Evolutionary conservation across 2,888 invertebrate species (phyloP).

Genomic region (Temnothorax ravouxi): DNA sequence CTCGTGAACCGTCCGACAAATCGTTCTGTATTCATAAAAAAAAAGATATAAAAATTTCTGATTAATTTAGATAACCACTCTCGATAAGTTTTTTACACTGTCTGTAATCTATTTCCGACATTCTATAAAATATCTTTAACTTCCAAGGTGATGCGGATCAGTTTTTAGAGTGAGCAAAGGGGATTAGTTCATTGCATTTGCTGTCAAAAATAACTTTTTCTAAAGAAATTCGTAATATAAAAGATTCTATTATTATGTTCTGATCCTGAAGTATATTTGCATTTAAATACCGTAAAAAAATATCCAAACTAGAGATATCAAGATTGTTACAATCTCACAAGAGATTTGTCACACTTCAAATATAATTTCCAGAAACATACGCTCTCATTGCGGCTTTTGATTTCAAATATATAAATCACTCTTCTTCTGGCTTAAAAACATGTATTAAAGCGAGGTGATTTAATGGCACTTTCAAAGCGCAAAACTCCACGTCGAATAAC

Average conservation of each 20-base stretch:
- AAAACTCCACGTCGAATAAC: conserved; percentile 53
- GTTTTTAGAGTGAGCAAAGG: background rate
- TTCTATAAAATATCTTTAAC: background rate
- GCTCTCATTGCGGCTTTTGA: background rate
- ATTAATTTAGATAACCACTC: background rate
- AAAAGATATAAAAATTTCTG: background rate
- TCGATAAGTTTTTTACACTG: background rate
- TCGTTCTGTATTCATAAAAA: background rate
- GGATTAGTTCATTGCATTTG: background rate
- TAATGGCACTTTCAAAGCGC: conserved; percentile 61
- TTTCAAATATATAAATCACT: background rate
- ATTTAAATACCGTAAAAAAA: background rate
- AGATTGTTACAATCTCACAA: background rate
- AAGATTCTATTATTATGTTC: background rate
- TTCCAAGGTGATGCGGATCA: background rate
- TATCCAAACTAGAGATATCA: background rate
- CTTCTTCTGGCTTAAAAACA: background rate
- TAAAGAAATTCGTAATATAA: background rate
- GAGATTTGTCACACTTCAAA: background rate
- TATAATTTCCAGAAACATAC: background rate
- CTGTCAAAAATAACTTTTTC: background rate
- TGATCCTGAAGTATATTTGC: background rate
- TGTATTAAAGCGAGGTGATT: conserved; percentile 59
- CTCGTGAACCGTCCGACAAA: background rate
- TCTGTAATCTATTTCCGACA: background rate